Evolutionary conservation across 2,113 vertebrate species (phyloP).

Genomic region (Sylvia atricapilla): DNA sequence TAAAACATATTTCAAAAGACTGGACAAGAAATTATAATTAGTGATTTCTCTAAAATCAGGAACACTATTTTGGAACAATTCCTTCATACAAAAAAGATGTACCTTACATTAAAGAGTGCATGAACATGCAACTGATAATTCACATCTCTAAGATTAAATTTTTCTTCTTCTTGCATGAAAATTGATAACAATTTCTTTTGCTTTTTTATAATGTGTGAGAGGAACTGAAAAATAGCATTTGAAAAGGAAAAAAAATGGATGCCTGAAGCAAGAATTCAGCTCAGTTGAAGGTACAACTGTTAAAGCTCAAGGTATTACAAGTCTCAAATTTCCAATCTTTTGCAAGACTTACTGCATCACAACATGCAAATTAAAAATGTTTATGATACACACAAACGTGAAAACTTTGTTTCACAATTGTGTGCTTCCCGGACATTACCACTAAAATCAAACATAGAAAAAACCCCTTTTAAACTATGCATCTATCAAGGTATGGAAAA

Average conservation of each 20-base stretch:
- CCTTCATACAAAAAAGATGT: background rate
- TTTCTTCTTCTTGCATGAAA: background rate
- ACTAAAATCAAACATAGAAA: conserved; percentile 32
- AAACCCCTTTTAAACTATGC: background rate
- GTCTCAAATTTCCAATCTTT: conserved; percentile 32
- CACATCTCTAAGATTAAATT: background rate
- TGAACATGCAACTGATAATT: background rate
- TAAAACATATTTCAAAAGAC: background rate
- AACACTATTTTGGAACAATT: background rate
- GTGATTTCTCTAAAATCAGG: background rate
- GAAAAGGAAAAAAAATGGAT: background rate
- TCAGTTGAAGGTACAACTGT: background rate
- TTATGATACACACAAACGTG: conserved; percentile 31
- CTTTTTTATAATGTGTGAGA: background rate
- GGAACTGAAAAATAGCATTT: background rate
- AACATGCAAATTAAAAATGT: conserved; percentile 17
- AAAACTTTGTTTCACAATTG: conserved; percentile 49
- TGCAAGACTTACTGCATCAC: background rate
- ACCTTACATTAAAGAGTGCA: background rate
- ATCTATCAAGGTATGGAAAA: conserved; percentile 70
- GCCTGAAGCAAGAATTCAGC: background rate
- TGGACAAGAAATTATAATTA: background rate
- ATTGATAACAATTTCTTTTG: background rate
- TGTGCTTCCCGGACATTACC: conserved; percentile 34
- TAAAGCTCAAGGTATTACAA: background rate